Evolutionary conservation across 30 jellyfish, hydroid and myxozoan genomes (phyloP), one percentile per base, ranked within the genome.

Genomic region (Rhopilema esculentum): DNA sequence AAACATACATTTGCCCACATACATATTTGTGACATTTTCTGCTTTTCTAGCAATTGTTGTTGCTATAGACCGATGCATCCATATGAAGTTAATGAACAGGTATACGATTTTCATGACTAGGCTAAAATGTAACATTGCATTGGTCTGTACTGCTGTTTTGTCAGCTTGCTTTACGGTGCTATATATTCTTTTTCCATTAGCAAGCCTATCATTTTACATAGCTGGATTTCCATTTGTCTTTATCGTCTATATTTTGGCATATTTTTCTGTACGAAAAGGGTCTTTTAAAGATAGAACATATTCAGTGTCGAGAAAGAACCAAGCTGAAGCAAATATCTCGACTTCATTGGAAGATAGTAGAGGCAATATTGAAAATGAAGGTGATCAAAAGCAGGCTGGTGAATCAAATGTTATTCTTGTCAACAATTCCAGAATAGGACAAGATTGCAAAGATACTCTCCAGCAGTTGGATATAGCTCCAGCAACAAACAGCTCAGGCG

Each of bases 51-150:
- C 89, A 8, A 27, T 51, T 7, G 25, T 62, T 19, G 62, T 79
- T 0, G 80, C 80, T 25, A 20, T 79, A 15, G 86, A 76, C 19
- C 85, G 72, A 40, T 74, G 25, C 65, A 74, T 74, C n/a, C 65
- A 61, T 18, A 49, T 74, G 85, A 74, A 23, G 27, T 30, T 6
- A n/a, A 7, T 74, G 20, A 0, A 6, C 17, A 22, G 40, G 17
- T 74, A 74, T 27, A 74, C 49, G 31, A 40, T 30, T 4, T 27
- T 69, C 32, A 69, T 69, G 80, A 69, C 80, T 23, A 1, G 64
- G 24, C 32, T 1, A 25, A 69, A 69, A 24, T 27, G 65, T 7
- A 7, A 4, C 24, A 4, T 16, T 17, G 33, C 48, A 20, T 40
- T 67, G 18, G 25, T 16, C 31, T 17, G 31, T n/a, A 67, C 16